Percentiles rank a stretch among this genome's conserved stretches.
Evolutionary conservation across 2,113 vertebrate genomes (phyloP).

Genomic region (Phylloscopus trochiloides): DNA sequence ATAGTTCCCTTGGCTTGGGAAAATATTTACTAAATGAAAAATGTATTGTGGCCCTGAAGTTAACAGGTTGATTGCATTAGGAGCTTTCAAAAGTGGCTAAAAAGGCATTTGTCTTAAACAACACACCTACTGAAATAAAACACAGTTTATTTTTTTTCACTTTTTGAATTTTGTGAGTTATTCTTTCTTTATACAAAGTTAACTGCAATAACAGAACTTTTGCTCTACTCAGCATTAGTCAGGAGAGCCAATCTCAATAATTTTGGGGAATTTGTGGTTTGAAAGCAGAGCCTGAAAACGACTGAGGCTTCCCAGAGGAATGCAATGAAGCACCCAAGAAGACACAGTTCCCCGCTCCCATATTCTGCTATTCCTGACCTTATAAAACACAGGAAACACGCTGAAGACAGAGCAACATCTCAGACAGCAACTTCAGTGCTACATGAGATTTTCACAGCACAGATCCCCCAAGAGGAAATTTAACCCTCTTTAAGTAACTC

Average conservation of each 20-base stretch:
- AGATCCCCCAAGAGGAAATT: not conserved
- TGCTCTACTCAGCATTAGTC: not conserved
- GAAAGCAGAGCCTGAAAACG: not conserved
- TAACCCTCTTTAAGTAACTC: not conserved
- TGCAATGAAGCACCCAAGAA: not conserved
- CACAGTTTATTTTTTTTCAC: fast-evolving
- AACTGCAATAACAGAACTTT: not conserved
- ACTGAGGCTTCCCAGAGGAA: not conserved
- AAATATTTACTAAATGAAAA: conserved; percentile 27
- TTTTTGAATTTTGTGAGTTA: not conserved
- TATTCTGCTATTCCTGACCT: not conserved
- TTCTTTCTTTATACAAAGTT: not conserved
- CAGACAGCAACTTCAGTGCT: not conserved
- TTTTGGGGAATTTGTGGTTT: not conserved
- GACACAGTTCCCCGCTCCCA: not conserved
- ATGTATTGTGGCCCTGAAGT: not conserved
- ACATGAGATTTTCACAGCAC: not conserved
- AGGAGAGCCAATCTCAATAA: not conserved
- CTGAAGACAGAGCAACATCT: not conserved
- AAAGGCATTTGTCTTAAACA: not conserved
- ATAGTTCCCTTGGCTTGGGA: not conserved
- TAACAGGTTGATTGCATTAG: not conserved
- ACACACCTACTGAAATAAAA: not conserved
- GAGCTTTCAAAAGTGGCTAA: not conserved
- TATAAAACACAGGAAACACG: not conserved